phyloP scores from a whole-genome alignment of 2,888 invertebrate genomes.

The Ichneumoninae sp. region DNA sequence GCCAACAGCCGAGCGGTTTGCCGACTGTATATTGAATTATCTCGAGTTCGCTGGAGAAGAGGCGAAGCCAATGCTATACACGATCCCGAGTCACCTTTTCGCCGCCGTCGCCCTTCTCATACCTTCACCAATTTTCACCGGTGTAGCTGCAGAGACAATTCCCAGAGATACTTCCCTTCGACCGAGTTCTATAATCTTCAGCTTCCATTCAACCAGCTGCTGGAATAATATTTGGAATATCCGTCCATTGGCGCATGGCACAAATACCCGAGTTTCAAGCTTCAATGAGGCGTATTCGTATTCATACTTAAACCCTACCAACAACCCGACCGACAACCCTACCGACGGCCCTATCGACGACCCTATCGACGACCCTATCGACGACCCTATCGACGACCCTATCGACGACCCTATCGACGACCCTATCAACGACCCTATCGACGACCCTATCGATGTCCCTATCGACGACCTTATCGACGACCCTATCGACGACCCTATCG shows the following conservation, averaged over 20 bases:
- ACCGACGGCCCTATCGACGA: no score
- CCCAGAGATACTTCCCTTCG: neutral
- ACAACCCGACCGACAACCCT: no score
- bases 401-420: no score
- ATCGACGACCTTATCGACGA: no score
- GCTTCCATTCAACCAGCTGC: neutral
- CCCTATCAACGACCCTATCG: no score
- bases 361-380: no score
- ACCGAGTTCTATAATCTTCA: conserved; percentile 21
- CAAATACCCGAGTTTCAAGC: conserved; percentile 1
- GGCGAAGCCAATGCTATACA: conserved; percentile 5
- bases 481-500: no score
- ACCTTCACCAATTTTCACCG: conserved; percentile 7
- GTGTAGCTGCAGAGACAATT: conserved; percentile 3
- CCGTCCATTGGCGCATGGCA: neutral
- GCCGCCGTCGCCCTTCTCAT: no score
- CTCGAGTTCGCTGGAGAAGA: conserved; percentile 16
- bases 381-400: no score
- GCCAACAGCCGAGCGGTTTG: conserved; percentile 3
- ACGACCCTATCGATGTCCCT: no score
- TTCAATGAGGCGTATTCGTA: conserved; percentile 9
- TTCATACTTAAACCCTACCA: no score
- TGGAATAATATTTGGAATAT: neutral
- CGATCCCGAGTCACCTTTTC: neutral
- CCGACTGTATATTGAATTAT: conserved; percentile 29